A percentile compares a stretch with the other conserved stretches of the same genome.
phyloP scores from a whole-genome alignment of 2,888 invertebrate genomes.

The Sepiola atlantica region DNA sequence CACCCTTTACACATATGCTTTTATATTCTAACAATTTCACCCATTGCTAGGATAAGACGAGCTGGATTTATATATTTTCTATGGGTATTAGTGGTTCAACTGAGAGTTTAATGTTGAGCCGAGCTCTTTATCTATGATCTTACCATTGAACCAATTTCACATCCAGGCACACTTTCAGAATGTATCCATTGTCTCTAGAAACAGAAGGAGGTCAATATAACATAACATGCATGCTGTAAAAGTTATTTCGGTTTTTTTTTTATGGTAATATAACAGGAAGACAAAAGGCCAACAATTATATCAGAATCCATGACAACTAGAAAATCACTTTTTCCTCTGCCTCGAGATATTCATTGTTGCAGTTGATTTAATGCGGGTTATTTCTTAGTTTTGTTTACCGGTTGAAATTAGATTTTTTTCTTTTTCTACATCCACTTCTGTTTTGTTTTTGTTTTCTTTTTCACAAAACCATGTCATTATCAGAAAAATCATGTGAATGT shows the following conservation, averaged over 20 bases:
- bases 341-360: background rate
- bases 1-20: no score
- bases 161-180: no score
- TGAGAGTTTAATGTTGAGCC: background rate
- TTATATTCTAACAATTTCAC: no score
- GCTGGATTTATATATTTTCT: no score
- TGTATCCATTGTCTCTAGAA: no score
- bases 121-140: no score
- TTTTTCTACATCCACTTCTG: background rate
- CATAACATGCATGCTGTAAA: no score
- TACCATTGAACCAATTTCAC: no score
- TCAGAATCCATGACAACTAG: background rate
- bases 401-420: background rate
- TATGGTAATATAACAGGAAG: background rate
- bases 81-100: no score
- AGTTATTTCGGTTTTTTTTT: no score
- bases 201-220: no score
- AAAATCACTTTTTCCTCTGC: background rate
- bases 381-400: background rate
- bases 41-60: no score
- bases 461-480: background rate
- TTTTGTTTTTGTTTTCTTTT: background rate
- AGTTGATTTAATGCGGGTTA: background rate
- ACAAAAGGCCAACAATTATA: background rate
- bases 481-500: background rate